These are phyloP conservation scores for Pteronura brasiliensis DNA, from an alignment of 2,113 vertebrate species.

Conservation along the genomic window DNA sequence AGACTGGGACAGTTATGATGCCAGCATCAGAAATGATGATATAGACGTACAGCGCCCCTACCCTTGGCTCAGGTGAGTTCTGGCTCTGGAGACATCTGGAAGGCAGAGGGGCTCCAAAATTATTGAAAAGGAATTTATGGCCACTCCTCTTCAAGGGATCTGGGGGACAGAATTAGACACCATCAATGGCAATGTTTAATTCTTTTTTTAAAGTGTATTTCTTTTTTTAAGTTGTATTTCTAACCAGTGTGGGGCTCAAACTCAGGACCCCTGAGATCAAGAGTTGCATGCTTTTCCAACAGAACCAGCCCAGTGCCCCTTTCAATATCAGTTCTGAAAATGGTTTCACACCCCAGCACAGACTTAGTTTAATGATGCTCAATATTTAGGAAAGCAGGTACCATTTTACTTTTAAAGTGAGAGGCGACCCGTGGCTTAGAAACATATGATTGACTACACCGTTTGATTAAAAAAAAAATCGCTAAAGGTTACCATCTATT, in stretches of 20 bases:
- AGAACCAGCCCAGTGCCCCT: not conserved
- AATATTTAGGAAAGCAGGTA: not conserved
- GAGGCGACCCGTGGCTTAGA: fast-evolving
- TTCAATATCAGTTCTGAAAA: not conserved
- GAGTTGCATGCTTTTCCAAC: not conserved
- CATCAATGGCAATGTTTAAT: not conserved
- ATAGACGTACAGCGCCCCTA: not conserved
- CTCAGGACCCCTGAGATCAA: not conserved
- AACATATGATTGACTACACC: not conserved
- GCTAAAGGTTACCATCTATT: slow-evolving; percentile 14
- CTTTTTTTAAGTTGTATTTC: not conserved
- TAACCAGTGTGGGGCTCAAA: not conserved
- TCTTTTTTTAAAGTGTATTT: not conserved
- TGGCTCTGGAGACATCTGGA: not conserved
- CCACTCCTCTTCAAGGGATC: not conserved
- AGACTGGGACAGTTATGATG: not conserved
- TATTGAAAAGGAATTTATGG: not conserved
- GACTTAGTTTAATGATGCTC: not conserved
- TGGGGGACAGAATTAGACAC: not conserved
- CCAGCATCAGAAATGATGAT: not conserved
- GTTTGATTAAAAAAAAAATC: not conserved
- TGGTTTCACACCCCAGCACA: not conserved
- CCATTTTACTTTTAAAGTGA: not conserved
- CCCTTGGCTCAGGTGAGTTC: not conserved
- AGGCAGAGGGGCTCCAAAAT: not conserved